Conservation (phyloP, 1,140 invertebrate species). For the roundworm (Caenorhabditis elegans) region DNA sequence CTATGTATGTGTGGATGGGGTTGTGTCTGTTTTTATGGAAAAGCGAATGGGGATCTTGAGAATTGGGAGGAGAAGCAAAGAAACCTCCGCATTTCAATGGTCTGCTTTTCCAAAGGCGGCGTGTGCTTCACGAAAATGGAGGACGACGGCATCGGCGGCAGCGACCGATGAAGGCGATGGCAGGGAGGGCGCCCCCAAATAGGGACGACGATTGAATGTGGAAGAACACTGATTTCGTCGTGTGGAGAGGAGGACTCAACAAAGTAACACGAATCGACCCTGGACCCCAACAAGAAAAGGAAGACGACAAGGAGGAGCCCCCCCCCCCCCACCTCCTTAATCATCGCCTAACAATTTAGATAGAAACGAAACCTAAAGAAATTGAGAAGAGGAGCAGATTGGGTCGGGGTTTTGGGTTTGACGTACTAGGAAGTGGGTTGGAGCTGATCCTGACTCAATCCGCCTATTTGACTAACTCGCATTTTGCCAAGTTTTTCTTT, state of each 20-base stretch:
- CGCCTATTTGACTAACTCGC: no score
- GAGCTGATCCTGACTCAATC: not conserved
- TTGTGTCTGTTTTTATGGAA: constrained; percentile 23
- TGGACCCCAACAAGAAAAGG: not conserved
- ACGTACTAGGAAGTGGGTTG: not conserved
- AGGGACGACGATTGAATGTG: constrained; percentile 14
- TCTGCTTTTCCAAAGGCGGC: not conserved
- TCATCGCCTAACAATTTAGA: constrained; percentile 14
- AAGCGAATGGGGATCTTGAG: constrained; percentile 29
- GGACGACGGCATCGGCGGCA: not conserved
- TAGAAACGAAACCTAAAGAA: not conserved
- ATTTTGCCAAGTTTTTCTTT: no score
- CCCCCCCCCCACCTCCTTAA: no score
- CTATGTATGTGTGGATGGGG: constrained; percentile 2
- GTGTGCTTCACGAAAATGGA: not conserved
- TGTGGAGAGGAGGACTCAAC: not conserved
- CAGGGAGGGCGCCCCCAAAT: not conserved
- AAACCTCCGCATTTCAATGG: not conserved
- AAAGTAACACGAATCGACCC: constrained; percentile 19
- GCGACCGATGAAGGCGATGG: not conserved
- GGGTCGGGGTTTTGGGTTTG: not conserved
- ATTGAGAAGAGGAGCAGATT: not conserved
- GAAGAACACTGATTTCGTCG: constrained; percentile 28
- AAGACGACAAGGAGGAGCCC: not conserved
- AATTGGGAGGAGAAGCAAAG: not conserved